phyloP scores from a whole-genome alignment of 1,140 invertebrate species.

The Conus betulinus region DNA sequence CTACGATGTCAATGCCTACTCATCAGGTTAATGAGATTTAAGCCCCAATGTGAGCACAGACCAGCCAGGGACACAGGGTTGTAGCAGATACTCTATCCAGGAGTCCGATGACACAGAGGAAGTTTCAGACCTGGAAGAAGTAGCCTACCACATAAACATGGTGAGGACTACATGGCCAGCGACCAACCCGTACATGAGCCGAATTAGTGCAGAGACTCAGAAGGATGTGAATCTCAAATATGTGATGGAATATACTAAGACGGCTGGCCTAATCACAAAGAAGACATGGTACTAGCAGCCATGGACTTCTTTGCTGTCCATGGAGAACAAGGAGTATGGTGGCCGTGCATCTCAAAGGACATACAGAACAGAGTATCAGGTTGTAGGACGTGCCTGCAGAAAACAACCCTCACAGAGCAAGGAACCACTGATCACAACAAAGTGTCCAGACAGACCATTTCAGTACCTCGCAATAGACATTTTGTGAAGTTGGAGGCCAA shows the following conservation, averaged over 20 bases:
- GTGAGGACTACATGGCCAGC: background rate
- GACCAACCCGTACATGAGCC: background rate
- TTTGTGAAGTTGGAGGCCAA: too few species aligned
- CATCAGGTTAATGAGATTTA: conserved; percentile 47
- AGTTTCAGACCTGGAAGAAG: conserved; percentile 6
- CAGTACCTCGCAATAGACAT: too few species aligned
- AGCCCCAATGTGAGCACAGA: conserved; percentile 29
- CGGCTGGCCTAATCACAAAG: conserved; percentile 28
- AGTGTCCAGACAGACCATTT: too few species aligned
- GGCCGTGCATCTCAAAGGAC: too few species aligned
- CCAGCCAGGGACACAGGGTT: conserved; percentile 47
- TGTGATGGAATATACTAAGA: conserved; percentile 7
- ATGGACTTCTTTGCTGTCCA: background rate
- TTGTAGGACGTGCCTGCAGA: too few species aligned
- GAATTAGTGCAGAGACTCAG: background rate
- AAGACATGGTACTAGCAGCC: background rate
- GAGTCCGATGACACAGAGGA: conserved; percentile 14
- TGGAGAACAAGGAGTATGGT: background rate
- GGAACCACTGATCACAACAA: too few species aligned
- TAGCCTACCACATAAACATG: background rate
- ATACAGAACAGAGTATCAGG: too few species aligned
- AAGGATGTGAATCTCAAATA: background rate
- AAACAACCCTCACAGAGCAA: too few species aligned
- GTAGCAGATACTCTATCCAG: conserved; percentile 49
- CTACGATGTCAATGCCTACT: conserved; percentile 47